A percentile compares a stretch with the other conserved stretches of the same genome.
Conservation (phyloP, 2,113 vertebrate species). For the Ciconia stormi region DNA sequence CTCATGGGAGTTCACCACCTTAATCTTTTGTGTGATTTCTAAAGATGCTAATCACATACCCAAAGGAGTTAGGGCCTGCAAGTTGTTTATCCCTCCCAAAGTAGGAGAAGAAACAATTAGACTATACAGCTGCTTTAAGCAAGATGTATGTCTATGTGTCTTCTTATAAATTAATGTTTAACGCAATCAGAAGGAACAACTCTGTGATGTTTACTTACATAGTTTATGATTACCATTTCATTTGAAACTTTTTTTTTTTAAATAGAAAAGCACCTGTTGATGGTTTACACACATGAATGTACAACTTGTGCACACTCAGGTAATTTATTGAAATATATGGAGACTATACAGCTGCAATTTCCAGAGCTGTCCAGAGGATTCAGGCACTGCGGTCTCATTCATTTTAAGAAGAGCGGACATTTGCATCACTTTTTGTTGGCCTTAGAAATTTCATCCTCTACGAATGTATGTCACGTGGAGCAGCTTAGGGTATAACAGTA, state of each 20-base stretch:
- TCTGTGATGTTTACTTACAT: not conserved
- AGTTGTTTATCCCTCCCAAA: not conserved
- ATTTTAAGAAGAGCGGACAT: not conserved
- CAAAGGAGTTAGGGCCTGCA: not conserved
- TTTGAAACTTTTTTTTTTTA: not conserved
- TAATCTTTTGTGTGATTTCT: not conserved
- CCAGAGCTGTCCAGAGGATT: not conserved
- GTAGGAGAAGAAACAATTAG: not conserved
- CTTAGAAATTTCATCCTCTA: not conserved
- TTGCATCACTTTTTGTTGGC: not conserved
- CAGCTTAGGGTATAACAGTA: not conserved
- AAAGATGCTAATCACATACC: not conserved
- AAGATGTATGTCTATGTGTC: not conserved
- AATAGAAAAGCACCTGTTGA: not conserved
- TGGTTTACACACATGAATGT: not conserved
- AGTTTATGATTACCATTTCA: not conserved
- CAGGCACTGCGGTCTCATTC: not conserved
- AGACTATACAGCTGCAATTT: not conserved
- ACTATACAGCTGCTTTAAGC: not conserved
- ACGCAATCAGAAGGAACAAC: not conserved
- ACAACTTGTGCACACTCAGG: not conserved
- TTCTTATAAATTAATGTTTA: not conserved
- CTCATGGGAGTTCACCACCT: not conserved
- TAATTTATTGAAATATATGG: not conserved
- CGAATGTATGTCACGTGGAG: not conserved